These are phyloP conservation scores for Prinia subflava DNA, from an alignment of 2,113 vertebrate species.

Conservation along the genomic window DNA sequence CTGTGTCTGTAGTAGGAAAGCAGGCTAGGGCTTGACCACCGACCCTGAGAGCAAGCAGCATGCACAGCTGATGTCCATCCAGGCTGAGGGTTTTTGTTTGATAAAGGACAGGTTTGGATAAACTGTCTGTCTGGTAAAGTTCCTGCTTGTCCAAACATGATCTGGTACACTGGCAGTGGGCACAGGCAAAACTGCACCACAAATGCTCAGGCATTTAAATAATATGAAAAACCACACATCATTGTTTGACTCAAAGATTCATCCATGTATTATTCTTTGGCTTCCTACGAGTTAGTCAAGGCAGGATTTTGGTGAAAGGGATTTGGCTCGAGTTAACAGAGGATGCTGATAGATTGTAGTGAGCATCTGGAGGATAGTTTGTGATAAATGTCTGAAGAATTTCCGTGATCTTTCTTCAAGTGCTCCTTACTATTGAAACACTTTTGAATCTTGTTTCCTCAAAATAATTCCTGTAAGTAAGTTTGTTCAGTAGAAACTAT, in stretches of 20 bases:
- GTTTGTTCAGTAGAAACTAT: background rate
- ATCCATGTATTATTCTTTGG: background rate
- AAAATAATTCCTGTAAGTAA: background rate
- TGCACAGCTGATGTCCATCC: background rate
- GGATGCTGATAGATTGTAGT: background rate
- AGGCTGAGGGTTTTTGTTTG: background rate
- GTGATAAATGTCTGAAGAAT: conserved; percentile 20
- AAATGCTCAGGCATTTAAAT: background rate
- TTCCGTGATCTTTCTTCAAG: conserved; percentile 12
- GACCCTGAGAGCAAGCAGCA: background rate
- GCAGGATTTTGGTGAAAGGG: background rate
- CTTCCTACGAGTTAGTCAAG: background rate
- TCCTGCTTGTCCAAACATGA: background rate
- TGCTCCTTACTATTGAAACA: background rate
- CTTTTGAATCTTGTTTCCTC: background rate
- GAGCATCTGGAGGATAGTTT: background rate
- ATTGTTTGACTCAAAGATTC: background rate
- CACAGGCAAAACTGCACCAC: background rate
- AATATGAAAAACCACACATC: background rate
- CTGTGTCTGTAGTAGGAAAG: background rate
- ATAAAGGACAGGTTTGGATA: background rate
- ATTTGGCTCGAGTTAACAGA: conserved; percentile 1
- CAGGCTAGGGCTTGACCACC: background rate
- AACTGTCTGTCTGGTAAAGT: background rate
- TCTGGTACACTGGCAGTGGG: background rate